Evolutionary conservation across 2,797 vertebrate genomes (phyloP).

Genomic region (Mallotus villosus): DNA sequence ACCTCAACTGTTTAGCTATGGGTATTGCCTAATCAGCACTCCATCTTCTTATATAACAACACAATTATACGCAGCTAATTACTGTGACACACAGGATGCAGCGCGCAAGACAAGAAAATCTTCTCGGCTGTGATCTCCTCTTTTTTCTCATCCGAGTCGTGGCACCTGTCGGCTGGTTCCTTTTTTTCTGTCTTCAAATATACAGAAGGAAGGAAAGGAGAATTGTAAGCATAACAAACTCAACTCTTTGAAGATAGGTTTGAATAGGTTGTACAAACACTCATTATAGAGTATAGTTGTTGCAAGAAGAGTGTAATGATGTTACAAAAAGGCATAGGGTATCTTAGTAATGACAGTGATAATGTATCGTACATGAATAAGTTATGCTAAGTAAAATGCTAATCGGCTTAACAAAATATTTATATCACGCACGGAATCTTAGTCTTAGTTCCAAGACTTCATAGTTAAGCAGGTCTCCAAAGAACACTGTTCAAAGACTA

Average conservation of each 20-base stretch:
- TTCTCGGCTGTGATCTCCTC: not conserved
- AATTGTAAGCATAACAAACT: not conserved
- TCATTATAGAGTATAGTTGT: not conserved
- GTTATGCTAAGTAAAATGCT: too few species aligned
- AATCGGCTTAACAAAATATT: not conserved
- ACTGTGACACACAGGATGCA: not conserved
- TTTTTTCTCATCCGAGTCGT: not conserved
- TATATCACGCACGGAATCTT: not conserved
- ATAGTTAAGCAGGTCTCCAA: not conserved
- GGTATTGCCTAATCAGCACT: not conserved
- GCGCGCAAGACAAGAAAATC: not conserved
- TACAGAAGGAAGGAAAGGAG: not conserved
- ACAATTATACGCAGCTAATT: not conserved
- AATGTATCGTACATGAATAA: too few species aligned
- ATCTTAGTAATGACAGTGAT: too few species aligned
- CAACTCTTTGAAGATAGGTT: not conserved
- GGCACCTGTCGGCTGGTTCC: not conserved
- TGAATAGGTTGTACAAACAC: not conserved
- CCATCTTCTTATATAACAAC: not conserved
- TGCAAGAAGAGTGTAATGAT: not conserved
- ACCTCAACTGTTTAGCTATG: too few species aligned
- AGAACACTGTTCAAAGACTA: not conserved
- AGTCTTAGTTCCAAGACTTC: not conserved
- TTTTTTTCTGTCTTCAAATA: not conserved
- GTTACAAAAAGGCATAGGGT: not conserved